phyloP scores from a whole-genome alignment of 2,797 vertebrate genomes.

The Galaxias olidus region DNA sequence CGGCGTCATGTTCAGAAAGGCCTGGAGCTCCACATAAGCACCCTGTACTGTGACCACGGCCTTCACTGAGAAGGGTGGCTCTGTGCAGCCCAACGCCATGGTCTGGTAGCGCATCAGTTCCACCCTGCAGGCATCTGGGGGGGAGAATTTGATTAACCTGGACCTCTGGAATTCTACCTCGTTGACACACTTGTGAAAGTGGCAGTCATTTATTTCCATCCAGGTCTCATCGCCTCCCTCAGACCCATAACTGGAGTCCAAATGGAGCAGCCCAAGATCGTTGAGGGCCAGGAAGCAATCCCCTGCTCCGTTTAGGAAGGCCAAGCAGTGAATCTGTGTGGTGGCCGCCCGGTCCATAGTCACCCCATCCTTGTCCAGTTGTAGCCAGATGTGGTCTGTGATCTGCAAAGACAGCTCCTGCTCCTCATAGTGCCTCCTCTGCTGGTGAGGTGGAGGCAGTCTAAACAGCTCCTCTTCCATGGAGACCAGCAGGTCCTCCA shows the following conservation, averaged over 20 bases:
- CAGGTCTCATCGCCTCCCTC: conserved; percentile 77
- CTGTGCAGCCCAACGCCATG: conserved; percentile 57
- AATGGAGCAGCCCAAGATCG: conserved; percentile 82
- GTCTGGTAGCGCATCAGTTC: conserved; percentile 94
- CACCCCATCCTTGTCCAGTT: conserved; percentile 80
- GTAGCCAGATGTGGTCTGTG: conserved; percentile 90
- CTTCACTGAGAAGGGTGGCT: conserved; percentile 89
- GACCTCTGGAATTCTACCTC: conserved; percentile 79
- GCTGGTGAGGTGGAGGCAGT: conserved; percentile 72
- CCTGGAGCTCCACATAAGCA: conserved; percentile 91
- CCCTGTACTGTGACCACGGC: conserved; percentile 90
- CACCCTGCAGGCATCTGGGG: conserved; percentile 86
- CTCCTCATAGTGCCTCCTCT: conserved; percentile 86
- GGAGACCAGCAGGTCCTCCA: conserved; percentile 84
- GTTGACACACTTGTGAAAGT: conserved; percentile 88
- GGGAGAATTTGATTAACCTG: conserved; percentile 85
- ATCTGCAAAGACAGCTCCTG: conserved; percentile 91
- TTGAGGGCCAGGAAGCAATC: conserved; percentile 95
- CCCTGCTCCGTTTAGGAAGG: conserved; percentile 82
- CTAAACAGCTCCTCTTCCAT: conserved; percentile 90
- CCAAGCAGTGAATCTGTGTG: conserved; percentile 88
- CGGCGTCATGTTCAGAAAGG: conserved; percentile 86
- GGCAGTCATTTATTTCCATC: conserved; percentile 84
- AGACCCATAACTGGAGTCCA: conserved; percentile 78
- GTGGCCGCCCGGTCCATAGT: conserved; percentile 77